phyloP scores from a whole-genome alignment of 1,140 invertebrate genomes.

The Chrysopa pallens region DNA sequence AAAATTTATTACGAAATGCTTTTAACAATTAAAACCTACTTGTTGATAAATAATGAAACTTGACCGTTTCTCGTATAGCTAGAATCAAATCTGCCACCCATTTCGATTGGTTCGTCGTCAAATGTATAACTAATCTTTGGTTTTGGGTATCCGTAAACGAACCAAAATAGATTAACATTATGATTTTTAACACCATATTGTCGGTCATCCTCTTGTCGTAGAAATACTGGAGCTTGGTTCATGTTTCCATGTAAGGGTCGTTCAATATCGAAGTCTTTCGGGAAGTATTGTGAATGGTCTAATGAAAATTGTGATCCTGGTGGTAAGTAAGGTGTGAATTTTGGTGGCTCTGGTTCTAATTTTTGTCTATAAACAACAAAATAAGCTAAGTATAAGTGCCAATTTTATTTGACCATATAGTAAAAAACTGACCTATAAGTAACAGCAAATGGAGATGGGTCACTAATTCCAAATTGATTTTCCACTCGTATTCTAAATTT shows the following conservation, averaged over 20 bases:
- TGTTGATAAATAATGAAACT: slow-evolving; percentile 70
- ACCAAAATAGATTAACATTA: slow-evolving; percentile 76
- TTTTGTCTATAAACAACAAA: slow-evolving; percentile 33
- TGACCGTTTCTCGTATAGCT: slow-evolving; percentile 80
- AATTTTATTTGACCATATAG: neutral
- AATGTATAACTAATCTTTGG: slow-evolving; percentile 78
- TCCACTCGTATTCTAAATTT: slow-evolving; percentile 86
- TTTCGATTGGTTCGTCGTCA: slow-evolving; percentile 64
- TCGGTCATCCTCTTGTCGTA: slow-evolving; percentile 64
- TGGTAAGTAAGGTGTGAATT: slow-evolving; percentile 58
- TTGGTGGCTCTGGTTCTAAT: slow-evolving; percentile 60
- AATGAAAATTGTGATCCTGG: slow-evolving; percentile 72
- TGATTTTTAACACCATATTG: slow-evolving; percentile 81
- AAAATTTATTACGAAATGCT: neutral
- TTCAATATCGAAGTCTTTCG: slow-evolving; percentile 78
- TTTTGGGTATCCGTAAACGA: slow-evolving; percentile 84
- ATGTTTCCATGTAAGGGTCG: slow-evolving; percentile 67
- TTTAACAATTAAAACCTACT: slow-evolving; percentile 32
- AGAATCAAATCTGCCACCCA: slow-evolving; percentile 61
- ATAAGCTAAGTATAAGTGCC: neutral
- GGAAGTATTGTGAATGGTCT: slow-evolving; percentile 75
- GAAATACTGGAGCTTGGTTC: slow-evolving; percentile 62
- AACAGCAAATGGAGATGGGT: slow-evolving; percentile 73
- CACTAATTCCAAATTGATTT: slow-evolving; percentile 92
- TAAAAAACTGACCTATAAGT: slow-evolving; percentile 37